Evolutionary conservation across 2,888 invertebrate species (phyloP), one percentile per base, ranked within the genome.

Genomic region (Endotricha flammealis): DNA sequence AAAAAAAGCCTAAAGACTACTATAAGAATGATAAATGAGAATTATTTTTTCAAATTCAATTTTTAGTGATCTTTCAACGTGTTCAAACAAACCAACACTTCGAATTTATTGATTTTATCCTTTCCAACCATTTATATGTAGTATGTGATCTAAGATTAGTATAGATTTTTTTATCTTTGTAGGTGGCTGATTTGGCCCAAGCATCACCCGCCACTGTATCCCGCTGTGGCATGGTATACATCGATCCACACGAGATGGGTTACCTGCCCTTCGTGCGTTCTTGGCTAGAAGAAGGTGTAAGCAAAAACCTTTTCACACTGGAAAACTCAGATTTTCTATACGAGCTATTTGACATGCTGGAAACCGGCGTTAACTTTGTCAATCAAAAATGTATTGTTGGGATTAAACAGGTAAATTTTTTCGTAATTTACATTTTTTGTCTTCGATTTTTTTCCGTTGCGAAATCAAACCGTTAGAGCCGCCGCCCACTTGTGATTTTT

Each of bases 171-270:
- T n/a, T n/a, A n/a, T n/a, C n/a, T 36, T 23, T 22, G 32, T 32
- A 86, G 87, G 92, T 92, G 5, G 91, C 93, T 59, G 96, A 96
- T 71, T 80, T 96, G 35, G 89, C 95, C 0, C 96, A 96, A 67
- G 96, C 96, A 0, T 96, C 96, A 0, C 97, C 97, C 0, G 96
- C 96, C 1, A 97, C 96, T 0, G 96, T 97, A 3, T 90, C 90
- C 0, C 90, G 91, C 12, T 91, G 92, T 50, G 96, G 96, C 31
- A 97, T 97, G 96, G 96, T 97, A 1, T 97, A 95, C 68, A 90
- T 96, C 5, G 96, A 97, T 68, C 91, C 96, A 0, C 89, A 91
- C 2, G 95, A 96, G 57, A 79, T 96, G 30, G 92, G 92, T 32
- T 96, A 94, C 91, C 64, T 92, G 52, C 96, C 96, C 0, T 91